These are phyloP conservation scores for Oncopeltus fasciatus DNA, from an alignment of 1,140 invertebrate species.

Conservation along the genomic window DNA sequence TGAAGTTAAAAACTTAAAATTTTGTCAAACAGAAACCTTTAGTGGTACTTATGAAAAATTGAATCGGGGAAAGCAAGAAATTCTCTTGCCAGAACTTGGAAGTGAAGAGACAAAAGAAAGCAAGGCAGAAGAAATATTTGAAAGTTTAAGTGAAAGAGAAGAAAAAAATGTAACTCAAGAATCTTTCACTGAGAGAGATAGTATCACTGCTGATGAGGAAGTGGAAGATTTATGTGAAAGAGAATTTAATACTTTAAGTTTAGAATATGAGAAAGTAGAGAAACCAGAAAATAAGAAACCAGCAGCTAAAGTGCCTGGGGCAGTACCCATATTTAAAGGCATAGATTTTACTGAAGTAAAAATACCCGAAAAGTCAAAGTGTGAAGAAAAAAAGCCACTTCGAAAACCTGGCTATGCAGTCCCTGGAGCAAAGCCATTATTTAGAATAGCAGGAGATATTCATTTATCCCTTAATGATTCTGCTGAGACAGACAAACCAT, in stretches of 20 bases:
- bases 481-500: constrained; percentile 28
- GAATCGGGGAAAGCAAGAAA: too few relatives aligned
- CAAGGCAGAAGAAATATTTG: background rate
- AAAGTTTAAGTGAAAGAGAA: background rate
- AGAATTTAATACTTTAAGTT: constrained; percentile 14
- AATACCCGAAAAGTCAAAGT: background rate
- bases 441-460: constrained; percentile 6
- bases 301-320: constrained; percentile 5
- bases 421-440: constrained; percentile 29
- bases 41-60: too few relatives aligned
- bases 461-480: constrained; percentile 15
- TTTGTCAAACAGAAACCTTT: too few relatives aligned
- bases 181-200: background rate
- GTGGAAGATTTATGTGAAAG: constrained; percentile 21
- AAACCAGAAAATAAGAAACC: constrained; percentile 13
- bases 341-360: background rate
- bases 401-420: constrained; percentile 29
- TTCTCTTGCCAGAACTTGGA: too few relatives aligned
- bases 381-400: constrained; percentile 21
- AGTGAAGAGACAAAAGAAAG: too few relatives aligned
- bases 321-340: background rate
- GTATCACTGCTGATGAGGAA: constrained; percentile 19
- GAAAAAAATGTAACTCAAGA: background rate
- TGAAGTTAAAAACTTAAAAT: too few relatives aligned
- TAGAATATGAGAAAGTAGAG: constrained; percentile 15